Evolutionary conservation across 2,888 invertebrate species (phyloP), one percentile per base, ranked within the genome.

Genomic region (Sarcophaga subvicina): DNA sequence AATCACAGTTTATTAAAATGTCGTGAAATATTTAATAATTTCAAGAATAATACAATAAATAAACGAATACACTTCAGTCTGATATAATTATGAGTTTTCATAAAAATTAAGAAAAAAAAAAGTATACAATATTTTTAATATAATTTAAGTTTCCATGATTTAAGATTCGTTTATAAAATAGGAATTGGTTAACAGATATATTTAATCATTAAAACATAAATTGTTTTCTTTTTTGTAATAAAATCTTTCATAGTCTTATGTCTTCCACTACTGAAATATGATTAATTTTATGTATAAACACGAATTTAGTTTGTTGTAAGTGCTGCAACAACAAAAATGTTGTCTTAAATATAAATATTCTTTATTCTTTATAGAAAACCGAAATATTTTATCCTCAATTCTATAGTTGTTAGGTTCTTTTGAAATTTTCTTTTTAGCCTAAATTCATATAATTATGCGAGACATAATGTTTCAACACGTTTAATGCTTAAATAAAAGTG

Each of bases 281-380:
- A 17, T 59, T 2, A 27, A 8, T 59, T n/a, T 60, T 78, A 62
- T 78, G 78, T 69, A n/a, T 22, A 49, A 71, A 49, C 79, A 79
- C 27, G 70, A 63, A 54, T 79, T 63, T 22, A n/a, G 20, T 70
- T 49, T 27, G 12, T 20, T 37, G 14, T 45, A 37, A 37, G 37
- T 17, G n/a, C 4, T 6, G 2, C 11, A 54, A 17, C 54, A 17
- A 54, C 54, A 14, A 17, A 12, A 14, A 54, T 1, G 17, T 54
- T 14, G 11, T 14, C 49, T 49, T 49, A 4, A 4, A 62, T 37
- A 6, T 5, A 66, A 37, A 66, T 25, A 54, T n/a, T n/a, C 6
- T n/a, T 45, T 64, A 22, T 60, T 10, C 64, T 25, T 22, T 49
- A 63, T 54, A 54, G 54, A 37, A 2, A 37, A 37, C 37, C 37